Conservation (phyloP, 2,113 vertebrate species). For the Odocoileus hemionus region DNA sequence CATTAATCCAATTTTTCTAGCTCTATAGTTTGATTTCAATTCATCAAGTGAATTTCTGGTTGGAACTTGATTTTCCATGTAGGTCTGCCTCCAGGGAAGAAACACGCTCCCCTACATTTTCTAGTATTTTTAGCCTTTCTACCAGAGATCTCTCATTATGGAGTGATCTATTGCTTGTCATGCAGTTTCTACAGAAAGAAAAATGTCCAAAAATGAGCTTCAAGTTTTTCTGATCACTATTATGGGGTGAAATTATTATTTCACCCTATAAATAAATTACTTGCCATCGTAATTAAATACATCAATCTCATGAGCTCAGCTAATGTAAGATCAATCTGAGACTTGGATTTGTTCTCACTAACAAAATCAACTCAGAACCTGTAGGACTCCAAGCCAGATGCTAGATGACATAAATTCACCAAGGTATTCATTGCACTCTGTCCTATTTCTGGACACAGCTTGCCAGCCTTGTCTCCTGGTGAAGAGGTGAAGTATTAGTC, state of each 20-base stretch:
- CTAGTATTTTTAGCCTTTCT: not conserved
- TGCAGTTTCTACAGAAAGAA: not conserved
- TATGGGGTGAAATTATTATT: not conserved
- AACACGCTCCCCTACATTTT: not conserved
- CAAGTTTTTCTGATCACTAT: not conserved
- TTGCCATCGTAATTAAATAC: not conserved
- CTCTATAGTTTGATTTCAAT: not conserved
- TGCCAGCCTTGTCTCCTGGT: not conserved
- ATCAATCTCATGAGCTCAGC: not conserved
- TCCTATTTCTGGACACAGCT: not conserved
- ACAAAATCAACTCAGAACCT: not conserved
- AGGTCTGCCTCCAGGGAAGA: constrained; percentile 5
- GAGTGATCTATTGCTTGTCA: not conserved
- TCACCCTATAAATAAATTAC: not conserved
- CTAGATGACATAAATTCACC: not conserved
- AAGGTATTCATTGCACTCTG: not conserved
- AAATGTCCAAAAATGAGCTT: not conserved
- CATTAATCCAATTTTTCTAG: not conserved
- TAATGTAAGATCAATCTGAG: not conserved
- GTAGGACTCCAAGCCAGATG: not conserved
- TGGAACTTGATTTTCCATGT: constrained; percentile 8
- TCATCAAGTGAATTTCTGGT: not conserved
- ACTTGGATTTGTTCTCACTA: not conserved
- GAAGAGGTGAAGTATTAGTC: not conserved
- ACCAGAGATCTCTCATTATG: not conserved